Base-by-base conservation (phyloP, 2,888 invertebrate species). In the Stenodema calcarata region DNA sequence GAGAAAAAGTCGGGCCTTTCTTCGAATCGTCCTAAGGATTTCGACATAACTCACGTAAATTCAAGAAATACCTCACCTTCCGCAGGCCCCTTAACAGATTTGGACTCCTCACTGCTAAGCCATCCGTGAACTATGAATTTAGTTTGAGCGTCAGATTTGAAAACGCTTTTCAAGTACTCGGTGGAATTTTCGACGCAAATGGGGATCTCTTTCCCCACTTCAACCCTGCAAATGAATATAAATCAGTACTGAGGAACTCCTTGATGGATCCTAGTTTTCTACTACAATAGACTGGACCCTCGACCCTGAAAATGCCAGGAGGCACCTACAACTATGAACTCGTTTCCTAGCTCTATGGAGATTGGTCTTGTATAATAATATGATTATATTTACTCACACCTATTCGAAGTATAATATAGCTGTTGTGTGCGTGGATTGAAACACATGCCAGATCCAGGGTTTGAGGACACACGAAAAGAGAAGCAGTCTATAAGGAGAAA, bases 41-140 rank as follows among this genome's bases (percentile, higher is more conserved):
- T 7, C 2, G 2, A 35, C 35, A 4, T 35, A 35, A 7, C 7
- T 35, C 4, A 35, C 7, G 2, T 35, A 35, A 35, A 35, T 7
- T 35, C 35, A 7, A 35, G 7, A 4, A 35, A 35, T 35, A 35
- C 35, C 70, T 73, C 18, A 87, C 88, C 87, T 73, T 86, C 76
- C 7, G 85, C 86, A 0, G 87, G 87, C n/a, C 87, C 47, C 18
- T 87, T 86, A 12, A 88, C 87, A 14, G 82, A 30, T 12, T 62
- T 50, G 9, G 86, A 84, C 7, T 73, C 69, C 35, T 86, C 75
- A 35, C 85, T 87, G 23, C 86, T 54, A 47, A 87, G 12, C 88
- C 88, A 88, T 7, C 88, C 88, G 41, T 88, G 88, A 16, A 88
- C 86, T 0, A 88, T 87, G 16, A 88, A 86, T 83, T 87, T 88